A percentile compares a stretch with the other conserved stretches of the same genome.
Conservation (phyloP, 2,888 invertebrate species). For the Hirudinaria manillensis region DNA sequence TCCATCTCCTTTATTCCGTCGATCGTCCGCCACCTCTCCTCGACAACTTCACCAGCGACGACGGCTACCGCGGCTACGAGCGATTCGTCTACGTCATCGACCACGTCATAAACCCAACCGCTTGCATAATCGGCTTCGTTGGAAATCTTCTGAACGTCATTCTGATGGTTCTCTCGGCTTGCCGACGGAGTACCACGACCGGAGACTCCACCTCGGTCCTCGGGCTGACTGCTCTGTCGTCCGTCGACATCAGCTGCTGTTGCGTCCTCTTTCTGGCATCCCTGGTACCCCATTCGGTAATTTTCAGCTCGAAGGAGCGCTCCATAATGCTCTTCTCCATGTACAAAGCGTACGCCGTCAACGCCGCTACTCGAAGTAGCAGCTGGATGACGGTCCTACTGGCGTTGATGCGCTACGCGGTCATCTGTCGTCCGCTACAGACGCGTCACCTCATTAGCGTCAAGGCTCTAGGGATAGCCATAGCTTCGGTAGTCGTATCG, state of each 20-base stretch:
- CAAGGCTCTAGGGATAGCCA: slow-evolving; percentile 44
- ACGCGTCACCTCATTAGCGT: slow-evolving; percentile 59
- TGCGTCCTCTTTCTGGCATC: slow-evolving; percentile 59
- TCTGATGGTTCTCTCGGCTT: slow-evolving; percentile 63
- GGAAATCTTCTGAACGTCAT: slow-evolving; percentile 73
- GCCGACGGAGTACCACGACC: slow-evolving; percentile 58
- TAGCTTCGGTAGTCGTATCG: slow-evolving; percentile 38
- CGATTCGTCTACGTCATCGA: slow-evolving; percentile 32
- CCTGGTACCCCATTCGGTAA: slow-evolving; percentile 38
- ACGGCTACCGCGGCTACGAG: no score
- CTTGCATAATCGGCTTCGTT: slow-evolving; percentile 60
- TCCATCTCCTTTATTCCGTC: no score
- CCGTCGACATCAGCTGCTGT: slow-evolving; percentile 64
- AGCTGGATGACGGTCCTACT: slow-evolving; percentile 70
- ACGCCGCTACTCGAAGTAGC: slow-evolving; percentile 61
- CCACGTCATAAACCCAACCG: slow-evolving; percentile 54
- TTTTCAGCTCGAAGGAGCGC: background rate
- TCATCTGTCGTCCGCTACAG: slow-evolving; percentile 69
- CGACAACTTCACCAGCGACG: no score
- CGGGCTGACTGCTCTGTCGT: slow-evolving; percentile 67
- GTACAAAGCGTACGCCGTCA: slow-evolving; percentile 47
- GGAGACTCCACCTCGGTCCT: slow-evolving; percentile 74
- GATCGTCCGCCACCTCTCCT: no score
- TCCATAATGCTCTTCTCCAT: slow-evolving; percentile 43
- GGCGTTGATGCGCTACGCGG: slow-evolving; percentile 69